These are phyloP conservation scores for Abscondita cerata DNA, from an alignment of 2,888 invertebrate species.

Conservation along the genomic window DNA sequence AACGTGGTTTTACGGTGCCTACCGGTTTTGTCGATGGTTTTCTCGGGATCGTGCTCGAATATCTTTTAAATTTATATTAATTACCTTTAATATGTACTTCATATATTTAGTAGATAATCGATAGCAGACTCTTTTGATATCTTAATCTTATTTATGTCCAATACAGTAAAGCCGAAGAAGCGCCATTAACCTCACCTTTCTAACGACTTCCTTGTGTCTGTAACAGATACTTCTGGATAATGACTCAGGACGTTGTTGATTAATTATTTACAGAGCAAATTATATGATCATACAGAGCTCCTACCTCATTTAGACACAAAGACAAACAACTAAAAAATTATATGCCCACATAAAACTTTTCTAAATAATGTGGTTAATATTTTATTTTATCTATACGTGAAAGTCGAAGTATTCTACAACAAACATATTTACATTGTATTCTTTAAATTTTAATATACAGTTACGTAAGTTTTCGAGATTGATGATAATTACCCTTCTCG, in stretches of 20 bases:
- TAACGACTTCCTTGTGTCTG: slow-evolving; percentile 55
- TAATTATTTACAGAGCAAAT: slow-evolving; percentile 51
- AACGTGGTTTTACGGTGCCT: slow-evolving; percentile 18
- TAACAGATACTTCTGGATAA: slow-evolving; percentile 56
- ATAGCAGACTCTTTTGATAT: not conserved
- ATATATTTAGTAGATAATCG: slow-evolving; percentile 12
- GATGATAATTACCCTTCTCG: no score
- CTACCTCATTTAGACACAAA: slow-evolving; percentile 23
- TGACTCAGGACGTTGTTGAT: slow-evolving; percentile 52
- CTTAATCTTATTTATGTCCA: slow-evolving; percentile 16
- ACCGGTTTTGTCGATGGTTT: slow-evolving; percentile 12
- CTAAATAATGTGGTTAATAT: not conserved
- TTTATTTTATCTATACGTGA: no score
- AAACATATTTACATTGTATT: no score
- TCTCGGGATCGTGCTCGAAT: not conserved
- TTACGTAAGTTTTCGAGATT: no score
- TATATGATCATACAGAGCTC: slow-evolving; percentile 37
- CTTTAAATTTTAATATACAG: no score
- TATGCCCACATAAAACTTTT: not conserved
- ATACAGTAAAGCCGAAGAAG: slow-evolving; percentile 24
- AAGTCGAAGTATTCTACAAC: no score
- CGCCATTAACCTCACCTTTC: slow-evolving; percentile 48
- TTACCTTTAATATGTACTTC: slow-evolving; percentile 10
- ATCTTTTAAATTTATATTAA: slow-evolving; percentile 3
- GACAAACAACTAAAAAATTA: not conserved